Conservation (phyloP, 2,113 vertebrate genomes). For the Rhabdornis inornatus region DNA sequence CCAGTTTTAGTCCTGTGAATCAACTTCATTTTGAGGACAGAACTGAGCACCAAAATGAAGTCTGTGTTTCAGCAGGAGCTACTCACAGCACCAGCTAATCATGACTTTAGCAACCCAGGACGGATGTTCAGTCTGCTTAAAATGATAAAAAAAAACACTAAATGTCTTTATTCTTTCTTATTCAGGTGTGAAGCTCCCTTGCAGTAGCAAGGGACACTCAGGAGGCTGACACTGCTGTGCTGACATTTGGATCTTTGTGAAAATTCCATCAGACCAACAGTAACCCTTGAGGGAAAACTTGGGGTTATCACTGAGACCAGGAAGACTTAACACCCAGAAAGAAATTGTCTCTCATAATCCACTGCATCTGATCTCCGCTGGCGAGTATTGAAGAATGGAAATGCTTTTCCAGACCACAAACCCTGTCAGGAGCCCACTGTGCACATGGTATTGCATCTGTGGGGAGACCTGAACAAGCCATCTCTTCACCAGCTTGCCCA, state of each 20-base stretch:
- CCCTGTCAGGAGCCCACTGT: background rate
- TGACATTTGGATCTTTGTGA: background rate
- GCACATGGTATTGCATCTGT: background rate
- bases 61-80: background rate
- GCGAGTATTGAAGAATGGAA: background rate
- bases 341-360: background rate
- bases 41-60: background rate
- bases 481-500: background rate
- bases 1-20: background rate
- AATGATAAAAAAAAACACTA: rapidly evolving
- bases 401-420: background rate
- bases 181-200: background rate
- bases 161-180: background rate
- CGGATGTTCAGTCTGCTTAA: background rate
- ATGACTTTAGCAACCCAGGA: background rate
- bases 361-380: rapidly evolving
- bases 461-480: rapidly evolving
- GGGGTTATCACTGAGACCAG: background rate
- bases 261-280: background rate
- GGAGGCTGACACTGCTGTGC: background rate
- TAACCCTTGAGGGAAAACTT: background rate
- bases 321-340: background rate
- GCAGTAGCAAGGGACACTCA: background rate
- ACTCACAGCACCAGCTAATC: background rate
- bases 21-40: background rate